phyloP scores from a whole-genome alignment of 2,113 vertebrate species.

The Sigmodon hispidus region DNA sequence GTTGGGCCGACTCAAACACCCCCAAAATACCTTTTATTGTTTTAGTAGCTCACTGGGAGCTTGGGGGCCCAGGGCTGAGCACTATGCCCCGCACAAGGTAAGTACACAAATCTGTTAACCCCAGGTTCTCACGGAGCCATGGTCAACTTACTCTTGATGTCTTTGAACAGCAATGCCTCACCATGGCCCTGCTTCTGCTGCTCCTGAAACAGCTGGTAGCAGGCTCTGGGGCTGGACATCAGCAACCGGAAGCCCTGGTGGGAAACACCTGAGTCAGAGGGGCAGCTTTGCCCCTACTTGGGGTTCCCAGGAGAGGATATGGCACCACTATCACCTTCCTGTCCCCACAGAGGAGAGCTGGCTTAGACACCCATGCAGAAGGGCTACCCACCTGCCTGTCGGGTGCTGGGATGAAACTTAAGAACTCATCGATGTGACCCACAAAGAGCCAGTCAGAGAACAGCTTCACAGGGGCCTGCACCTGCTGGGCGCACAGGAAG shows the following conservation, averaged over 20 bases:
- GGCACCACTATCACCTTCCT: background rate
- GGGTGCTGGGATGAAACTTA: conserved; percentile 91
- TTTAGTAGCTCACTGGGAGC: background rate
- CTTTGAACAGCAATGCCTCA: conserved; percentile 87
- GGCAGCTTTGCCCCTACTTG: background rate
- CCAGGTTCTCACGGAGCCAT: background rate
- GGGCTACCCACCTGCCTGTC: conserved; percentile 90
- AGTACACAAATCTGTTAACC: background rate
- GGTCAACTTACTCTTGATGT: conserved; percentile 75
- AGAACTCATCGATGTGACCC: conserved; percentile 96
- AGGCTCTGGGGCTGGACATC: conserved; percentile 92
- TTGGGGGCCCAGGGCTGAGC: fast-evolving
- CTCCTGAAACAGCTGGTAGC: conserved; percentile 88
- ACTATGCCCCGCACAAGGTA: background rate
- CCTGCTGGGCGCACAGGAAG: conserved; percentile 93
- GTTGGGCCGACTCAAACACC: background rate
- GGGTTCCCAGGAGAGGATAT: background rate
- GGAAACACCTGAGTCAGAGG: background rate
- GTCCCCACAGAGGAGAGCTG: background rate
- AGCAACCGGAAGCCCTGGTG: conserved; percentile 93
- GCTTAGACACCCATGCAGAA: background rate
- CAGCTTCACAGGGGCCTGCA: conserved; percentile 92
- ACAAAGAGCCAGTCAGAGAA: conserved; percentile 94
- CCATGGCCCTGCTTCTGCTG: conserved; percentile 88
- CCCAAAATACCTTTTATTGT: background rate